Base-by-base conservation (phyloP, 2,888 invertebrate genomes). In the Bombyx huttoni region DNA sequence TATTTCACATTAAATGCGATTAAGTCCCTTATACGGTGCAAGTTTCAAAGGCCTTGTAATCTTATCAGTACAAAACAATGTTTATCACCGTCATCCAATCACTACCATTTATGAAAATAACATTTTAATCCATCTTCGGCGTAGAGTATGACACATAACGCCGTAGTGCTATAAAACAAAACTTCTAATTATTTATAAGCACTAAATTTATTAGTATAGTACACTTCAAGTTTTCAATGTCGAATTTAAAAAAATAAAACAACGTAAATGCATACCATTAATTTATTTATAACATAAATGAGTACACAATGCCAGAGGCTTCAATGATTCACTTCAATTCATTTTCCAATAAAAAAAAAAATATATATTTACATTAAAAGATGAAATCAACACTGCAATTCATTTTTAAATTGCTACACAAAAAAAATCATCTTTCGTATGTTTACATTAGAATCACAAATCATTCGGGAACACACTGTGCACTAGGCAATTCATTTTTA, bases 281-380 rank as follows among this genome's bases (percentile, higher is more conserved):
- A 84, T 62, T 89, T 89, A 89, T 87, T 89, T 81, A 88, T 88
- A 89, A 89, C 89, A 85, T 87, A 89, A 89, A 89, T 89, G 89
- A 89, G 89, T 89, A 89, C 88, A 89, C 83, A 85, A 84, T 78
- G 88, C 86, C 88, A 84, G 78, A 84, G 87, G 86, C 87, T 85
- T 84, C 74, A 85, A 86, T 83, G 83, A 84, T 86, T 83, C 75
- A 83, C 75, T 85, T 85, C 83, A 86, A 85, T 83, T 75, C 81
- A 83, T 82, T 81, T 76, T 83, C 79, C 76, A 81, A 78, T 82
- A 75, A 73, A 84, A 84, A 84, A 81, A 73, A 69, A 78, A n/a
- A n/a, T n/a, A 75, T 60, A 74, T 87, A 86, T 87, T 82, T 87
- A 86, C 86, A 87, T 75, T 83, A 78, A 81, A 75, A 75, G 75